Evolutionary conservation across 2,113 vertebrate species (phyloP).

Genomic region (Potamarius usumacintae): DNA sequence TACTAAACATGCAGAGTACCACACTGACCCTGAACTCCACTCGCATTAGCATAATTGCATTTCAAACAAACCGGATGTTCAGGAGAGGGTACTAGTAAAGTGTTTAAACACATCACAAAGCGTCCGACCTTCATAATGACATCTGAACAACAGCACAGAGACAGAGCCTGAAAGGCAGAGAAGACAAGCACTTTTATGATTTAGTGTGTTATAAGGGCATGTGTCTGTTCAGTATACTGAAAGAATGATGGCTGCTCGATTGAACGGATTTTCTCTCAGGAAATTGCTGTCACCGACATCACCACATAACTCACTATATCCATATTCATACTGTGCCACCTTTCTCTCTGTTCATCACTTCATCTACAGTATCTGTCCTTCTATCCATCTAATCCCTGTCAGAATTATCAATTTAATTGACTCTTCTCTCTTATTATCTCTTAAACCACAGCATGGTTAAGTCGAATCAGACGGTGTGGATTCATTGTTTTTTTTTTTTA

Average conservation of each 20-base stretch:
- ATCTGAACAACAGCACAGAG: slow-evolving; percentile 2
- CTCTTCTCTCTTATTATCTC: background rate
- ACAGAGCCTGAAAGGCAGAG: background rate
- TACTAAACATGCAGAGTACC: slow-evolving; percentile 43
- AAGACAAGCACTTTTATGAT: slow-evolving; percentile 9
- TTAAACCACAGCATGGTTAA: background rate
- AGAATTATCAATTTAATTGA: background rate
- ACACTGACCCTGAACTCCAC: slow-evolving; percentile 60
- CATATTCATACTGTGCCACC: background rate
- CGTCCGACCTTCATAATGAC: slow-evolving; percentile 39
- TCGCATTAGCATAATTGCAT: slow-evolving; percentile 73
- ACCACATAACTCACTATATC: background rate
- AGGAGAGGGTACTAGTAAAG: slow-evolving; percentile 55
- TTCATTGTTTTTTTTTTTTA: background rate
- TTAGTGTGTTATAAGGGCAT: slow-evolving; percentile 13
- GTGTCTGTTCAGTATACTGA: background rate
- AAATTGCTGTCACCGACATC: slow-evolving; percentile 5
- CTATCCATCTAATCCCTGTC: background rate
- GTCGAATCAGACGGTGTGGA: background rate
- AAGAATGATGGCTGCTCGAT: slow-evolving; percentile 10
- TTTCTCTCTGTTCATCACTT: slow-evolving; percentile 6
- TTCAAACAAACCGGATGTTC: slow-evolving; percentile 67
- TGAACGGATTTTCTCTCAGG: background rate
- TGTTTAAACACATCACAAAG: slow-evolving; percentile 20
- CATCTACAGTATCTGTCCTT: slow-evolving; percentile 22